A percentile compares a stretch with the other conserved stretches of the same genome.
phyloP scores from a whole-genome alignment of 2,888 invertebrate genomes.

The Microctonus brassicae region DNA sequence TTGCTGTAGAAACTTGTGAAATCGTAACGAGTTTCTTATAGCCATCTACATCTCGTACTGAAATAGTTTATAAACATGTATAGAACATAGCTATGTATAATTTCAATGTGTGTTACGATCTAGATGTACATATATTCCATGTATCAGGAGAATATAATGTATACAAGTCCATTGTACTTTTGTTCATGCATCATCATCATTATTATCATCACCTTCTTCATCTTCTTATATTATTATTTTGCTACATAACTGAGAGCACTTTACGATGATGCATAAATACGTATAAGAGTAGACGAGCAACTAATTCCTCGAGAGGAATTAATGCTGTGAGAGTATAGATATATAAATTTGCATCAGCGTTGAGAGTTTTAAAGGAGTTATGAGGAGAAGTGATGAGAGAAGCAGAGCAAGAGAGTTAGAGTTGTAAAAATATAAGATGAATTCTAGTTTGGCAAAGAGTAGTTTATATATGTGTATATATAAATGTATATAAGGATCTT shows the following conservation, averaged over 20 bases:
- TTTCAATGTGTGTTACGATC: background rate
- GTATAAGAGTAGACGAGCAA: slow-evolving; percentile 23
- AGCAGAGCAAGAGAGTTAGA: background rate
- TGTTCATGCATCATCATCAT: slow-evolving; percentile 1
- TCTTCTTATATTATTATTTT: background rate
- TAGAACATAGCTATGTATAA: slow-evolving; percentile 10
- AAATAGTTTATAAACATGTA: slow-evolving; percentile 17
- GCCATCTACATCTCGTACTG: slow-evolving; percentile 44
- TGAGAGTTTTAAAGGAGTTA: slow-evolving; percentile 27
- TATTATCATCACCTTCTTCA: slow-evolving; percentile 10
- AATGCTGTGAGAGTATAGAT: slow-evolving; percentile 4
- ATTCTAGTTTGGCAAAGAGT: slow-evolving; percentile 14
- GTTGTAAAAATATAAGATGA: slow-evolving; percentile 28
- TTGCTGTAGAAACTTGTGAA: slow-evolving; percentile 58
- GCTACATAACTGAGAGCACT: slow-evolving; percentile 25
- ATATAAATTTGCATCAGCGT: slow-evolving; percentile 31
- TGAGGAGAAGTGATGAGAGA: background rate
- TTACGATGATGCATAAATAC: slow-evolving; percentile 31
- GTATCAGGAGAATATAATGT: background rate
- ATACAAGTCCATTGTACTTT: background rate
- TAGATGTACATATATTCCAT: background rate
- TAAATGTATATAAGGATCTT: background rate
- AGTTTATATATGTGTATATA: background rate
- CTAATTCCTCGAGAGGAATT: slow-evolving; percentile 32
- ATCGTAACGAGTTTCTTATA: slow-evolving; percentile 52